Evolutionary conservation across 2,113 vertebrate species (phyloP).

Genomic region (Lepisosteus oculatus): DNA sequence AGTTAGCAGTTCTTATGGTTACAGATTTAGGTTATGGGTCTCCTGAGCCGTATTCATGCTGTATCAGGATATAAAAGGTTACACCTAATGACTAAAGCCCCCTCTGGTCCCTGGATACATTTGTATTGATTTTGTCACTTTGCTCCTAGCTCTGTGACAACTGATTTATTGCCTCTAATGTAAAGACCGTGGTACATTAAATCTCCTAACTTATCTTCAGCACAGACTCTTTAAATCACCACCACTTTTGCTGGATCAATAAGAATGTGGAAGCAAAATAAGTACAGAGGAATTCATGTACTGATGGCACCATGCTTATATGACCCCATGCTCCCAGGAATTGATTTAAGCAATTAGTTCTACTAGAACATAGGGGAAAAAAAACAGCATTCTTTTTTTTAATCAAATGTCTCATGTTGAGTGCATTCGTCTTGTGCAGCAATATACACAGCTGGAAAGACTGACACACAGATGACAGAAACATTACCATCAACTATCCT

Average conservation of each 20-base stretch:
- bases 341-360: constrained; percentile 5
- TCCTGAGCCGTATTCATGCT: background rate
- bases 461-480: no score
- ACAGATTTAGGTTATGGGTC: constrained; percentile 1
- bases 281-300: constrained; percentile 31
- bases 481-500: no score
- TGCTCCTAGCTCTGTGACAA: constrained; percentile 34
- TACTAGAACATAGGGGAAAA: background rate
- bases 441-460: no score
- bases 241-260: constrained; percentile 34
- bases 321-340: constrained; percentile 30
- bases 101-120: constrained; percentile 41
- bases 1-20: constrained; percentile 1
- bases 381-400: no score
- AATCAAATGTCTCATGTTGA: no score
- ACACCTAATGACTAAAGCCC: constrained; percentile 31
- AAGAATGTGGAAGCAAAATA: constrained; percentile 24
- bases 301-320: constrained; percentile 31
- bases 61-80: constrained; percentile 24
- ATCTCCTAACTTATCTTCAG: constrained; percentile 43
- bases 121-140: constrained; percentile 54
- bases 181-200: constrained; percentile 43
- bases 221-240: constrained; percentile 48
- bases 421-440: no score
- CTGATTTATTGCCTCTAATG: constrained; percentile 53